These are phyloP conservation scores for Danio jaintianensis DNA, from an alignment of 2,797 vertebrate genomes.

Conservation along the genomic window DNA sequence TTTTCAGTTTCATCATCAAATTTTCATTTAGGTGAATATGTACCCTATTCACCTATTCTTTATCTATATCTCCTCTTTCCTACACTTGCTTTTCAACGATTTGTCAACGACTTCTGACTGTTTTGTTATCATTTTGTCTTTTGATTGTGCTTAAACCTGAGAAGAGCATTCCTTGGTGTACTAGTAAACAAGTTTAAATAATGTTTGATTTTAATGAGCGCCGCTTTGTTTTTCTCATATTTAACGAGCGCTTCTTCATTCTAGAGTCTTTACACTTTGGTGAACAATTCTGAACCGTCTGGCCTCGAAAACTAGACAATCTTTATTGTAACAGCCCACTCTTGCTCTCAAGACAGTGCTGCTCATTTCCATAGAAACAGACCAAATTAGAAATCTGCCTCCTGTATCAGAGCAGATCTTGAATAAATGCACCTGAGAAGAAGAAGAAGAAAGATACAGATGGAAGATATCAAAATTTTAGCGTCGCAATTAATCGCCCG, in stretches of 20 bases:
- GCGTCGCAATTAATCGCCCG: constrained; percentile 37
- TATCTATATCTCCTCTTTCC: too few relatives aligned
- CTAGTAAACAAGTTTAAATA: constrained; percentile 38
- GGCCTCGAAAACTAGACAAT: constrained; percentile 15
- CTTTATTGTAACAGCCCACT: constrained; percentile 37
- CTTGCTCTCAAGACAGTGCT: constrained; percentile 35
- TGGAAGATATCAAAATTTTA: constrained; percentile 22
- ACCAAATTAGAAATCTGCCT: constrained; percentile 48
- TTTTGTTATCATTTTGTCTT: background rate
- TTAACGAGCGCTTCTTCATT: constrained; percentile 13
- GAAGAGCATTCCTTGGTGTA: background rate
- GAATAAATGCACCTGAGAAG: background rate
- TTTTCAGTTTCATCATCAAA: too few relatives aligned
- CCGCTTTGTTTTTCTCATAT: constrained; percentile 10
- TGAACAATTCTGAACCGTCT: constrained; percentile 30
- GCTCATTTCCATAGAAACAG: constrained; percentile 62
- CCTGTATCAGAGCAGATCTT: constrained; percentile 3
- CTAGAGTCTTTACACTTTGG: constrained; percentile 21
- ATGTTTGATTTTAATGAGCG: constrained; percentile 1
- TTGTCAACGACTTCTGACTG: background rate
- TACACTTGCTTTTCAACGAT: background rate
- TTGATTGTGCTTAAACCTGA: background rate
- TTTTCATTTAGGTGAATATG: too few relatives aligned
- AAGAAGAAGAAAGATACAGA: constrained; percentile 10
- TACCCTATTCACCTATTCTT: too few relatives aligned